Base-by-base conservation (phyloP, 2,113 vertebrate species). In the Meles meles region DNA sequence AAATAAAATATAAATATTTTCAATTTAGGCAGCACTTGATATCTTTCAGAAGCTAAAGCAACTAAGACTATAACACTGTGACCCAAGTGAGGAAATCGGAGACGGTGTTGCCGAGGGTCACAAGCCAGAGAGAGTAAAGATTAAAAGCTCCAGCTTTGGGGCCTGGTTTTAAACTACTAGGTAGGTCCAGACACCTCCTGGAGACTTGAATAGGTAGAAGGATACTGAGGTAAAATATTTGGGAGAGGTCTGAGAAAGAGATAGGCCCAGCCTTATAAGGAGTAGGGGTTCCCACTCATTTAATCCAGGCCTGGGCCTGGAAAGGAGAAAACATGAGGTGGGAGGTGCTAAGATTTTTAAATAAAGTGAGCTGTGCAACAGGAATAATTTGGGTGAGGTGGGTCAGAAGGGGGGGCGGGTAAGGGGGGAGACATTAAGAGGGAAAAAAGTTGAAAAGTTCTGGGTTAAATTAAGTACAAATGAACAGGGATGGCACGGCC, bases 351-450 rank as follows among this genome's bases (percentile, higher is more conserved):
- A 92, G 20, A 83, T 42, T 57, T 63, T 67, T 84, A 96, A 85
- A 96, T 97, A 94, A 96, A 98, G 97, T 94, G 96, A 96, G 81
- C 44, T 82, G 97, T 96, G 97, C 81, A n/a, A n/a, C 2, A 76
- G 79, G 89, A 52, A 87, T 57, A 47, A 74, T 10, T 61, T 52
- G 4, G 37, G 55, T 3, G 49, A 79, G 44, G 57, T 7, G n/a
- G 27, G 31, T 37, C 23, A 42, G 85, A 49, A 20, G 27, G 12
- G 23, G 7, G n/a, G 57, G 63, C 34, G 25, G 13, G 39, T 11
- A 52, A 77, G 42, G 44, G 52, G 39, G 77, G 52, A 72, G 83
- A 65, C 1, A 7, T 4, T 57, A 88, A 34, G n/a, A 74, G 72
- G 83, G 39, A 55, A 52, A 79, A 77, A 49, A 42, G 42, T 5